These are phyloP conservation scores for Nineta flava DNA, from an alignment of 2,888 invertebrate species.

Conservation along the genomic window DNA sequence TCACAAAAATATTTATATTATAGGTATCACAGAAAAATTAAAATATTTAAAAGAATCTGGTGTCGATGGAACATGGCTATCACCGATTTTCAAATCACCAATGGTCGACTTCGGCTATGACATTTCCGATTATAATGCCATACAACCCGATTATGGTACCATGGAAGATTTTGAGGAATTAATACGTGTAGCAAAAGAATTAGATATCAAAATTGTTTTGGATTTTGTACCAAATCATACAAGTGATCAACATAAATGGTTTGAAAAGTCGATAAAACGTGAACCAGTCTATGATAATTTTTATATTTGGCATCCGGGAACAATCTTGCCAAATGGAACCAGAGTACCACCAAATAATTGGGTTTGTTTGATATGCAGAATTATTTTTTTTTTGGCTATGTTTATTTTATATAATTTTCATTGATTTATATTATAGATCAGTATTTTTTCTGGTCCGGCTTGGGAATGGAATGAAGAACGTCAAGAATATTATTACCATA, in stretches of 20 bases:
- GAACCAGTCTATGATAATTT: conserved; percentile 51
- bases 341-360: conserved; percentile 58
- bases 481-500: conserved; percentile 60
- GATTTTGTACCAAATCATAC: conserved; percentile 42
- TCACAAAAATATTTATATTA: conserved; percentile 11
- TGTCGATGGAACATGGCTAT: conserved; percentile 50
- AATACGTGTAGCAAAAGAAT: conserved; percentile 1
- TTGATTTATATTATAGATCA: neutral
- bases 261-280: conserved; percentile 45
- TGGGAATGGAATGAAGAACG: conserved; percentile 54
- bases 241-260: conserved; percentile 69
- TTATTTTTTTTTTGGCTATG: neutral
- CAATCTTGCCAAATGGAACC: conserved; percentile 18
- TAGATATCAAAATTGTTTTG: conserved; percentile 31
- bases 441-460: conserved; percentile 22
- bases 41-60: conserved; percentile 50
- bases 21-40: conserved; percentile 41
- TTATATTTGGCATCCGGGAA: conserved; percentile 60
- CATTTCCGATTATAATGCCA: conserved; percentile 46
- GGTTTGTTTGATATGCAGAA: conserved; percentile 30
- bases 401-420: neutral
- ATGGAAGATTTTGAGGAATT: conserved; percentile 44
- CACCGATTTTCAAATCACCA: conserved; percentile 54
- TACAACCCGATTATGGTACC: conserved; percentile 54
- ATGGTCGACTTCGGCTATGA: conserved; percentile 70